A percentile compares a stretch with the other conserved stretches of the same genome.
These are phyloP conservation scores for Euschistus heros DNA, from an alignment of 1,140 invertebrate genomes.

Conservation along the genomic window DNA sequence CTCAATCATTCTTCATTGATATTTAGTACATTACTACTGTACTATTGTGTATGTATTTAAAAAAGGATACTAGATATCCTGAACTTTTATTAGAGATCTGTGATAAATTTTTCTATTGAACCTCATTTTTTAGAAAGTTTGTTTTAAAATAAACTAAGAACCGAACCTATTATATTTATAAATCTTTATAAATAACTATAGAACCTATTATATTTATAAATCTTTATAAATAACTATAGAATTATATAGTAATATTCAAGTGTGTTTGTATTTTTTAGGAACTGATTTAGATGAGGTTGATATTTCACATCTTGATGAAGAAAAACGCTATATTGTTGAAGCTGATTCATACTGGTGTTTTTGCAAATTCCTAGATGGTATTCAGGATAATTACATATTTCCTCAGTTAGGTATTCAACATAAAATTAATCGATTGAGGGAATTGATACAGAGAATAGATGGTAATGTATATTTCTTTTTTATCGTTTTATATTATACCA, in stretches of 20 bases:
- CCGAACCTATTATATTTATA: neutral
- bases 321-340: constrained; percentile 78
- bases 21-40: too few relatives aligned
- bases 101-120: too few relatives aligned
- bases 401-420: constrained; percentile 98
- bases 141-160: too few relatives aligned
- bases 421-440: constrained; percentile 79
- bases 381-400: constrained; percentile 99
- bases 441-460: constrained; percentile 93
- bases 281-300: constrained; percentile 80
- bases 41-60: too few relatives aligned
- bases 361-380: constrained; percentile 94
- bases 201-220: too few relatives aligned
- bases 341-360: constrained; percentile 99
- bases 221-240: too few relatives aligned
- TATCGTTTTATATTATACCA: constrained; percentile 28
- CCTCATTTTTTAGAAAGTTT: too few relatives aligned
- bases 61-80: too few relatives aligned
- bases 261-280: constrained; percentile 41
- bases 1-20: too few relatives aligned
- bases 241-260: neutral
- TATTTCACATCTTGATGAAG: constrained; percentile 63
- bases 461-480: constrained; percentile 40
- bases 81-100: too few relatives aligned
- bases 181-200: too few relatives aligned